These are phyloP conservation scores for Montipora foliosa DNA, from an alignment of 64 coral and sea anemone genomes.

Conservation along the genomic window DNA sequence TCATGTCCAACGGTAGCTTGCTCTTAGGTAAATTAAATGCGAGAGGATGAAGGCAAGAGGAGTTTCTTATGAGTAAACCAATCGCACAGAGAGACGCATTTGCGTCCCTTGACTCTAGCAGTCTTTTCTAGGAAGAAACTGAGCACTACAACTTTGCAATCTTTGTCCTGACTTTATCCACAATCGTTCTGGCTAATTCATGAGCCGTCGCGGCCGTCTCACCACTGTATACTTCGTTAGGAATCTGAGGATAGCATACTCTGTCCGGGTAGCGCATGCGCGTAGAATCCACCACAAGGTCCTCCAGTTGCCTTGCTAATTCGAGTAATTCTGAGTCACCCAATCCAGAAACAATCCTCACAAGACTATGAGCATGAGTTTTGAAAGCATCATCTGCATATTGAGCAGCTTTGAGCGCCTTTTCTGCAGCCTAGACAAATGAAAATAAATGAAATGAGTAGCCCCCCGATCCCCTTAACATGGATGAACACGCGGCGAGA, in stretches of 20 bases:
- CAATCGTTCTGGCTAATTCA: slow-evolving; percentile 46
- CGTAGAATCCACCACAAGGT: slow-evolving; percentile 45
- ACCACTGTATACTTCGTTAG: slow-evolving; percentile 65
- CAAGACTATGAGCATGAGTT: slow-evolving; percentile 60
- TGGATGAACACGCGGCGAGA: background rate
- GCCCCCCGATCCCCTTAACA: too few relatives aligned
- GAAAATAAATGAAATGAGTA: background rate
- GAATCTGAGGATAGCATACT: slow-evolving; percentile 68
- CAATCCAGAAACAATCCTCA: slow-evolving; percentile 48
- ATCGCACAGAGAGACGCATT: too few relatives aligned
- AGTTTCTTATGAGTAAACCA: too few relatives aligned
- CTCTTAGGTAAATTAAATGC: too few relatives aligned
- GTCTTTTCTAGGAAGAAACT: background rate
- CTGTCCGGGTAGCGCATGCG: slow-evolving; percentile 87
- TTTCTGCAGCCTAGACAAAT: slow-evolving; percentile 71
- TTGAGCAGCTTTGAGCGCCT: slow-evolving; percentile 83
- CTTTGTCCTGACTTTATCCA: slow-evolving; percentile 8
- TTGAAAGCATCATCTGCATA: slow-evolving; percentile 83
- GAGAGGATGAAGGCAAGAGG: too few relatives aligned
- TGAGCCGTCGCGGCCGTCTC: slow-evolving; percentile 31
- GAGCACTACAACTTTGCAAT: background rate
- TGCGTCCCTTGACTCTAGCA: too few relatives aligned
- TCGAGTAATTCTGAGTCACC: slow-evolving; percentile 31
- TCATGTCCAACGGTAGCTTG: too few relatives aligned
- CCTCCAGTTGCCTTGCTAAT: slow-evolving; percentile 32